These are phyloP conservation scores for Trematocara marginatum DNA, from an alignment of 2,113 vertebrate genomes.

Conservation along the genomic window DNA sequence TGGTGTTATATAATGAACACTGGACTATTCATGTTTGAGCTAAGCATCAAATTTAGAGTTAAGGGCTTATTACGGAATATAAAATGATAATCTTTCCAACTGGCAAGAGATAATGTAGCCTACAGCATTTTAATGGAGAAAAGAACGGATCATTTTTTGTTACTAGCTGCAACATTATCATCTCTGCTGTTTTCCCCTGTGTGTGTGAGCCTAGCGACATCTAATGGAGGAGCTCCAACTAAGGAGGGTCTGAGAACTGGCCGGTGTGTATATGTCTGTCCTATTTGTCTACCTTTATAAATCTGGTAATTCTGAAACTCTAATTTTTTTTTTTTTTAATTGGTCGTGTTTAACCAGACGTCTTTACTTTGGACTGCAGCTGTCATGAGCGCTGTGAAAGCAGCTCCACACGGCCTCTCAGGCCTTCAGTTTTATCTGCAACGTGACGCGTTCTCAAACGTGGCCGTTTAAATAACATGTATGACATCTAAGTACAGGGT, in stretches of 20 bases:
- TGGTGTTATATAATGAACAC: slow-evolving; percentile 18
- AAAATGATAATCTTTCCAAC: not conserved
- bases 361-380: not conserved
- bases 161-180: not conserved
- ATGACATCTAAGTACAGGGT: too few relatives aligned
- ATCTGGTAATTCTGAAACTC: not conserved
- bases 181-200: not conserved
- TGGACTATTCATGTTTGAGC: not conserved
- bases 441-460: not conserved
- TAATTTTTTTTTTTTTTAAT: not conserved
- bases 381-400: not conserved
- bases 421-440: not conserved
- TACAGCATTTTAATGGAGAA: not conserved
- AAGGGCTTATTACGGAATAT: not conserved
- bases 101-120: not conserved
- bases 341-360: accelerated
- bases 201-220: not conserved
- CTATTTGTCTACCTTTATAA: not conserved
- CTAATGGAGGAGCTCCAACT: not conserved
- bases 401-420: not conserved
- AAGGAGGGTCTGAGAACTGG: not conserved
- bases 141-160: not conserved
- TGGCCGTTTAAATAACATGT: not conserved
- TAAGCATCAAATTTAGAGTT: not conserved
- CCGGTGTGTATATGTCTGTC: not conserved